Evolutionary conservation across 2,113 vertebrate genomes (phyloP), one percentile per base, ranked within the genome.

Genomic region (Turdus rufiventris): DNA sequence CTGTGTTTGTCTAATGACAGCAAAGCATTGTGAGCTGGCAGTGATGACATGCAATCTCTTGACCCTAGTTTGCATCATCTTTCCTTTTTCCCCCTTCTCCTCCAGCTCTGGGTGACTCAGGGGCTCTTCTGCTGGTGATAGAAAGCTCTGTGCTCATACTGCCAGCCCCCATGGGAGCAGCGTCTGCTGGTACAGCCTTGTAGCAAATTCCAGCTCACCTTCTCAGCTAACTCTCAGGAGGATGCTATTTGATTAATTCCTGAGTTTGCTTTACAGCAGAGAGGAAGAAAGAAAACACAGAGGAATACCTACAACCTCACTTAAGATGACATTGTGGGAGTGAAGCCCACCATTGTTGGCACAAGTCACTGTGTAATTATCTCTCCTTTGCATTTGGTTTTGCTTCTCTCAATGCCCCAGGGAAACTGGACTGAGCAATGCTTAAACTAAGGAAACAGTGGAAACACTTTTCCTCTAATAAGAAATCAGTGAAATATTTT

Each of bases 401-500:
- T 65, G 5, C 33, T 65, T 81, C n/a, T 54, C 54, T 71, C 50
- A 40, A 5, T 14, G 23, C 8, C 9, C 5, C 31, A 58, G 24
- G 34, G 33, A 80, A 63, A 79, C 24, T 28, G 48, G 8, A 57
- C 31, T 76, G 72, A 85, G 61, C 58, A 43, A 53, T 68, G 18
- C 5, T 54, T 40, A 57, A 54, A 76, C 53, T 50, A 9, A 9
- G 15, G 45, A 83, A 89, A 88, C 12, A 84, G 10, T 34, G 66
- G 15, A 71, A 94, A 45, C 18, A 17, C 23, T 71, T 85, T 53
- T 25, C 26, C 18, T 43, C 9, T 53, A 75, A 38, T 83, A 40
- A 86, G 60, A 78, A 91, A 89, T 74, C 62, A 81, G 19, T 72
- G 17, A 90, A 94, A 85, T 51, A 16, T 60, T 94, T 89, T 85